Percentiles rank a stretch among this genome's conserved stretches.
These are phyloP conservation scores for Calosoma granatense DNA, from an alignment of 1,140 invertebrate species.

Conservation along the genomic window DNA sequence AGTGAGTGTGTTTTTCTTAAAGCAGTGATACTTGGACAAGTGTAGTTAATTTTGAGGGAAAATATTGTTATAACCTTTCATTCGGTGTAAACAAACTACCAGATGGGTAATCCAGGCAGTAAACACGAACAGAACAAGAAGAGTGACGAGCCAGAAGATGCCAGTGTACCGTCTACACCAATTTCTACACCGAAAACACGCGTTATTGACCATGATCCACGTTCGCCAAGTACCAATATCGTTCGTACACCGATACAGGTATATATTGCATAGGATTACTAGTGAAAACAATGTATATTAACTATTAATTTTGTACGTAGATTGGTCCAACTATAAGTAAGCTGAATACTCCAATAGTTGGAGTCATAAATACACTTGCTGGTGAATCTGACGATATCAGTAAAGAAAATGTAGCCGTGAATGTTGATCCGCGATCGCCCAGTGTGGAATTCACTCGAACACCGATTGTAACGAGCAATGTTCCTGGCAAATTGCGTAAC, in stretches of 20 bases:
- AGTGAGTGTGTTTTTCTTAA: too few species aligned
- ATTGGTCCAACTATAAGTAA: not conserved
- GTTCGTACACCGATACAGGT: constrained; percentile 36
- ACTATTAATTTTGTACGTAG: not conserved
- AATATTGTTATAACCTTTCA: too few species aligned
- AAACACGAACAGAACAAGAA: constrained; percentile 12
- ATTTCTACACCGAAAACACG: constrained; percentile 18
- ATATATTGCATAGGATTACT: constrained; percentile 4
- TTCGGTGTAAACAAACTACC: not conserved
- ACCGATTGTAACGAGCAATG: constrained; percentile 35
- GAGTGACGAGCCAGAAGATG: not conserved
- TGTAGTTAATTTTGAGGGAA: too few species aligned
- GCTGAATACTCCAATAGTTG: not conserved
- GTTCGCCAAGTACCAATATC: constrained; percentile 36
- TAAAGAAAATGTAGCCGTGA: too few species aligned
- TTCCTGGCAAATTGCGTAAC: constrained; percentile 22
- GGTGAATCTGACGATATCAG: not conserved
- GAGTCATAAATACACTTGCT: not conserved
- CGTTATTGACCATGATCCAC: constrained; percentile 27
- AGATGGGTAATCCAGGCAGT: constrained; percentile 16
- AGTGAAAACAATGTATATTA: not conserved
- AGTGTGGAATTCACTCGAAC: constrained; percentile 36
- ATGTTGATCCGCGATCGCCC: constrained; percentile 39
- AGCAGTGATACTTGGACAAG: too few species aligned
- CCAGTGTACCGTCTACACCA: constrained; percentile 13